Conservation (phyloP, 1,140 invertebrate genomes). For the Dendrolimus punctatus region DNA sequence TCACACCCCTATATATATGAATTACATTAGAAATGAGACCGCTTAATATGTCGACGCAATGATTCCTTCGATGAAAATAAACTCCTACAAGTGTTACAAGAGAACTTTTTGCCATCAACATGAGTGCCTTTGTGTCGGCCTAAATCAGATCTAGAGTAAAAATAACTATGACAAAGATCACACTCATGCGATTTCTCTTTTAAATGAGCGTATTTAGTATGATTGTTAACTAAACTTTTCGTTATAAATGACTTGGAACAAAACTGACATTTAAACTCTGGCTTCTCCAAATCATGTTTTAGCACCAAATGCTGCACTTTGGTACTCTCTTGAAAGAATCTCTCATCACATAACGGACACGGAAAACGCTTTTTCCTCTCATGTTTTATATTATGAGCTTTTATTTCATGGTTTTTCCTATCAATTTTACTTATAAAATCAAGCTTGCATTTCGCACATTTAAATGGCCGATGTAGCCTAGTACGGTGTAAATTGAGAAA, state of each 20-base stretch:
- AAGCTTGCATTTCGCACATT: slow-evolving; percentile 32
- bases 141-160: slow-evolving; percentile 49
- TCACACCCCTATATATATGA: no score
- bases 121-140: slow-evolving; percentile 46
- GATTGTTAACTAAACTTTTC: slow-evolving; percentile 47
- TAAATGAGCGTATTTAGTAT: slow-evolving; percentile 46
- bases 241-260: slow-evolving; percentile 51
- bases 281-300: slow-evolving; percentile 41
- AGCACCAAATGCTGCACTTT: slow-evolving; percentile 46
- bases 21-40: slow-evolving; percentile 30
- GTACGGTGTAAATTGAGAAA: slow-evolving; percentile 52
- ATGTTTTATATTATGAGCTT: slow-evolving; percentile 28
- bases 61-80: slow-evolving; percentile 48
- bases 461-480: slow-evolving; percentile 30
- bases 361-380: slow-evolving; percentile 46
- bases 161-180: slow-evolving; percentile 46
- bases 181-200: slow-evolving; percentile 54
- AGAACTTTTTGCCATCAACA: slow-evolving; percentile 46
- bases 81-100: slow-evolving; percentile 36
- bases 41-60: slow-evolving; percentile 42
- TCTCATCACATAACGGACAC: slow-evolving; percentile 41
- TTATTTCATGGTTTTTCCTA: slow-evolving; percentile 38
- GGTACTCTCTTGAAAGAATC: slow-evolving; percentile 50
- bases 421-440: slow-evolving; percentile 29
- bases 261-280: slow-evolving; percentile 38